Evolutionary conservation across 2,113 vertebrate genomes (phyloP), one percentile per base, ranked within the genome.

Genomic region (Sarotherodon lohbergeri): DNA sequence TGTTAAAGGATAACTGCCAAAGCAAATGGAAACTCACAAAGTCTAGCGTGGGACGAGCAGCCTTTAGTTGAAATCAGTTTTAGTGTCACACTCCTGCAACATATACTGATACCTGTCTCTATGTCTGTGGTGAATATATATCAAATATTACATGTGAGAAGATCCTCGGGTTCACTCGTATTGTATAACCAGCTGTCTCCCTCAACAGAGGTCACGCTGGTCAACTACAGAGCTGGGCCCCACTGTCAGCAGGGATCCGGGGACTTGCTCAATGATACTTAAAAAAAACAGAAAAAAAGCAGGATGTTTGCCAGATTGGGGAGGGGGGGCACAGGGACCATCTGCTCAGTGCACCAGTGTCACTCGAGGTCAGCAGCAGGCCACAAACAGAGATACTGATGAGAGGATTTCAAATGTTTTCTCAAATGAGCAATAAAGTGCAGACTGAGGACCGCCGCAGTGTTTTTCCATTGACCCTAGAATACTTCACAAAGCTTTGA

Each of bases 241-340:
- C 88, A 13, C 32, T 56, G 36, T 7, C 55, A 66, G 82, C 54
- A 46, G 84, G 80, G 43, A 57, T 55, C 81, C 73, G 36, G 5
- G 11, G 36, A 87, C 83, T 92, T 89, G 48, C 90, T 88, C 92
- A 92, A 87, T 85, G 84, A 82, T 19, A 85, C 73, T 90, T 13
- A 27, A 61, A 55, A 41, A 83, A 78, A 83, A 1, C 27, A 27
- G 27, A 9, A 27, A 61, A 52, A 43, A 83, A 81, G 80, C 66
- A 92, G 92, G 85, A 92, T 94, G 91, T 95, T 94, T 94, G 83
- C 85, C 17, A 43, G 73, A 17, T n/a, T 5, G 39, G 19, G 14
- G 7, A 57, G 39, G 63, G 89, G 29, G 29, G 68, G 86, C 81
- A 88, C 88, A 81, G 14, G 1, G 80, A 57, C 83, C 52, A 50